Evolutionary conservation across 2,888 invertebrate species (phyloP).

Genomic region (Conops quadrifasciatus): DNA sequence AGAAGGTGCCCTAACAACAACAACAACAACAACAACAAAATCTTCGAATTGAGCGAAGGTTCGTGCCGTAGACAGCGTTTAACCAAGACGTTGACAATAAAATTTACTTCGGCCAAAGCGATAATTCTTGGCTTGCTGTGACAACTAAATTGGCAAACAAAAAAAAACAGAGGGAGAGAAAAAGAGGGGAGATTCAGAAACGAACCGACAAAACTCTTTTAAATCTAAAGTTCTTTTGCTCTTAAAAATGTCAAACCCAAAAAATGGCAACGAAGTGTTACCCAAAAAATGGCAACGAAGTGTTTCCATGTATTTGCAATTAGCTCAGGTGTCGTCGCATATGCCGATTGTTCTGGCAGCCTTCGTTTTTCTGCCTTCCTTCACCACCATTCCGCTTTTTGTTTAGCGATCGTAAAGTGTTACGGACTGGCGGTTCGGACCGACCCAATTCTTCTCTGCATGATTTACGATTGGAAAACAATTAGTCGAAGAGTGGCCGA

Average conservation of each 20-base stretch:
- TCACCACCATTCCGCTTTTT: too few relatives aligned
- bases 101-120: constrained; percentile 62
- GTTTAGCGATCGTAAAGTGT: neutral
- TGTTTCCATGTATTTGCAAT: constrained; percentile 32
- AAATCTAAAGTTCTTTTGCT: too few relatives aligned
- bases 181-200: neutral
- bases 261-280: neutral
- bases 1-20: constrained; percentile 21
- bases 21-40: constrained; percentile 28
- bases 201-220: neutral
- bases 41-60: constrained; percentile 12
- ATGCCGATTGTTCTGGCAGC: neutral
- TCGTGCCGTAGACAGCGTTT: constrained; percentile 36
- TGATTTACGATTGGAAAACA: constrained; percentile 39
- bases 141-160: constrained; percentile 60
- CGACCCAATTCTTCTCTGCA: constrained; percentile 7
- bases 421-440: constrained; percentile 34
- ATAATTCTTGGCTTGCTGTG: constrained; percentile 62
- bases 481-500: constrained; percentile 27
- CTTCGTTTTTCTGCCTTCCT: too few relatives aligned
- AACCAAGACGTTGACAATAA: constrained; percentile 58
- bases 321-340: constrained; percentile 33
- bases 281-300: neutral
- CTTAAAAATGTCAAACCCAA: too few relatives aligned
- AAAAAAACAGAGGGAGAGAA: neutral